Evolutionary conservation across 1,140 invertebrate genomes (phyloP).

Genomic region (Zaprionus vittiger): DNA sequence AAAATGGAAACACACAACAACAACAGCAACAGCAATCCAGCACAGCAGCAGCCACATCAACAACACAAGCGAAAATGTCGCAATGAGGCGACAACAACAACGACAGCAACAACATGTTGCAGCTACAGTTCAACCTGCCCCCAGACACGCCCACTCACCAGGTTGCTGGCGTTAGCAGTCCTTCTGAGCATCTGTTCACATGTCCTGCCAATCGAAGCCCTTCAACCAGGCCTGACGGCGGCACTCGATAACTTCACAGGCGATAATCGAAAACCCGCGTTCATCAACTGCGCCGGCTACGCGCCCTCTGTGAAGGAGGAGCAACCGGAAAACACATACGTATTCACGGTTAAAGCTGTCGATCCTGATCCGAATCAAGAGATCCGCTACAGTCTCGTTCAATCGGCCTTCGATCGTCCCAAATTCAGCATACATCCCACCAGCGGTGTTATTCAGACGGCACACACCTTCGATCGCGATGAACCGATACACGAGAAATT

Average conservation of each 20-base stretch:
- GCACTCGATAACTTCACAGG: constrained; percentile 43
- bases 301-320: constrained; percentile 88
- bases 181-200: constrained; percentile 38
- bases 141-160: constrained; percentile 32
- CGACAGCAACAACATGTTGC: constrained; percentile 6
- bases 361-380: constrained; percentile 90
- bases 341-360: constrained; percentile 88
- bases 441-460: constrained; percentile 90
- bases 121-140: constrained; percentile 31
- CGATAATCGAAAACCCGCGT: constrained; percentile 89
- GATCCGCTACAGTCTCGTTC: constrained; percentile 92
- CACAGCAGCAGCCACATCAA: constrained; percentile 72
- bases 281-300: constrained; percentile 88
- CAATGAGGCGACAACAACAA: constrained; percentile 16
- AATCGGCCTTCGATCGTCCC: constrained; percentile 89
- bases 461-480: constrained; percentile 92
- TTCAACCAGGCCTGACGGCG: constrained; percentile 21
- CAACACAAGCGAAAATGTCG: constrained; percentile 78
- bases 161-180: constrained; percentile 38
- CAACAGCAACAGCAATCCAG: constrained; percentile 50
- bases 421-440: constrained; percentile 91
- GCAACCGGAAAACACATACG: constrained; percentile 86
- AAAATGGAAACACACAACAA: constrained; percentile 52
- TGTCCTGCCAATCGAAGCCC: constrained; percentile 34
- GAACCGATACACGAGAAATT: constrained; percentile 94